Percentiles rank a stretch among this genome's conserved stretches.
Conservation (phyloP, 2,888 invertebrate species). For the Mesorhabditis spiculigera region DNA sequence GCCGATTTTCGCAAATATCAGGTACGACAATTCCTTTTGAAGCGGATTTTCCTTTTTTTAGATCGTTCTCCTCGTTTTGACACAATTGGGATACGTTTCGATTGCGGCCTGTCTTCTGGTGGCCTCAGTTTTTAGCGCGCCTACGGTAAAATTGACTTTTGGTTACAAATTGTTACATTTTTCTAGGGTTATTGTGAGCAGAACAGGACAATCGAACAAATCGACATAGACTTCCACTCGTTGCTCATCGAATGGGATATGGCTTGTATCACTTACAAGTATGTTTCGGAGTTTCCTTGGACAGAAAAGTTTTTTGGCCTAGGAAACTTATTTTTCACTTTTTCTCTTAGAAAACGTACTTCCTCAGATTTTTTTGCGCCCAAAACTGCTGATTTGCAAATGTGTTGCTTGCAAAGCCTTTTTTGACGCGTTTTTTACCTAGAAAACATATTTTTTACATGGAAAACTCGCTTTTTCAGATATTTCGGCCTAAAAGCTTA, state of each 20-base stretch:
- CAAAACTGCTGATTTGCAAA: too few species aligned
- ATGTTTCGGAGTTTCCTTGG: neutral
- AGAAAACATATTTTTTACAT: too few species aligned
- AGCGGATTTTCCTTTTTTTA: neutral
- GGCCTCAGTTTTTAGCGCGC: slow-evolving; percentile 1
- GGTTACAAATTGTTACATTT: neutral
- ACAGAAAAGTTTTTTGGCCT: too few species aligned
- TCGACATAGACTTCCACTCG: neutral
- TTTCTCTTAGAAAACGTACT: too few species aligned
- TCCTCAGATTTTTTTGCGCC: too few species aligned
- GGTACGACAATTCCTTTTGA: neutral
- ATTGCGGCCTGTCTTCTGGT: neutral
- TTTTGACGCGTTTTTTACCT: too few species aligned
- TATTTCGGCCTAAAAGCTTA: too few species aligned
- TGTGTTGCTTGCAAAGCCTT: too few species aligned
- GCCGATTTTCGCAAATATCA: neutral
- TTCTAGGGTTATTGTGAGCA: neutral
- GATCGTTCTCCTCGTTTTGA: slow-evolving; percentile 4
- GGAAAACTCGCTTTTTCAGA: too few species aligned
- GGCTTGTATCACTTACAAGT: neutral
- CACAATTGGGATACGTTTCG: neutral
- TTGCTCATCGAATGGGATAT: neutral
- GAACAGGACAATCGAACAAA: neutral
- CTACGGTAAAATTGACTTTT: neutral
- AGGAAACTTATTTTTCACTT: too few species aligned